Conservation (phyloP, 2,113 vertebrate genomes). For the Maccullochella peelii region DNA sequence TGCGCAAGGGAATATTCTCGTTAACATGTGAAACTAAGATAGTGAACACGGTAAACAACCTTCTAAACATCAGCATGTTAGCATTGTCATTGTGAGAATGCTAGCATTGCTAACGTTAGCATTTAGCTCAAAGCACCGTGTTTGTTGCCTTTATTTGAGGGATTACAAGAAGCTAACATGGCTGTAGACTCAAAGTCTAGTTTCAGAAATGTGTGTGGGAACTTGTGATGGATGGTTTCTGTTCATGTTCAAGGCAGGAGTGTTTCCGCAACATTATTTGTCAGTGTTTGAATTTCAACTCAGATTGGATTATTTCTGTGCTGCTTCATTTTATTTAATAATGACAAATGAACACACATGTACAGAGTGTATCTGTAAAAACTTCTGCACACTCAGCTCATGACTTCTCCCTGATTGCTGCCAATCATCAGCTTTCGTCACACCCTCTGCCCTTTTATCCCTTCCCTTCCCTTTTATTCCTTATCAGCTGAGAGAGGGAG, state of each 20-base stretch:
- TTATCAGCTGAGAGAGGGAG: constrained; percentile 66
- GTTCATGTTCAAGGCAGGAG: no score
- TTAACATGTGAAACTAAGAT: background rate
- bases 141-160: background rate
- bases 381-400: background rate
- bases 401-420: constrained; percentile 44
- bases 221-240: no score
- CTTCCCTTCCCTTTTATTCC: constrained; percentile 56
- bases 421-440: constrained; percentile 58
- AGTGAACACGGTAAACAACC: background rate
- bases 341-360: background rate
- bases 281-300: background rate
- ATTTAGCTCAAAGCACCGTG: background rate
- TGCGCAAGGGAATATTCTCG: background rate
- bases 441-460: constrained; percentile 62
- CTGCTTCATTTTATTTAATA: background rate
- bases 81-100: no score
- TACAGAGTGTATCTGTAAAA: background rate
- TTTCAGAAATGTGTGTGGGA: background rate
- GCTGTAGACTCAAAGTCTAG: background rate
- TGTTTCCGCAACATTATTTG: background rate
- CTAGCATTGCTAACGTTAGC: background rate
- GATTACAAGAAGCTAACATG: background rate
- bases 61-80: background rate
- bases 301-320: no score